Evolutionary conservation across 64 coral and sea anemone species (phyloP).

Genomic region (Cladopsammia gracilis): DNA sequence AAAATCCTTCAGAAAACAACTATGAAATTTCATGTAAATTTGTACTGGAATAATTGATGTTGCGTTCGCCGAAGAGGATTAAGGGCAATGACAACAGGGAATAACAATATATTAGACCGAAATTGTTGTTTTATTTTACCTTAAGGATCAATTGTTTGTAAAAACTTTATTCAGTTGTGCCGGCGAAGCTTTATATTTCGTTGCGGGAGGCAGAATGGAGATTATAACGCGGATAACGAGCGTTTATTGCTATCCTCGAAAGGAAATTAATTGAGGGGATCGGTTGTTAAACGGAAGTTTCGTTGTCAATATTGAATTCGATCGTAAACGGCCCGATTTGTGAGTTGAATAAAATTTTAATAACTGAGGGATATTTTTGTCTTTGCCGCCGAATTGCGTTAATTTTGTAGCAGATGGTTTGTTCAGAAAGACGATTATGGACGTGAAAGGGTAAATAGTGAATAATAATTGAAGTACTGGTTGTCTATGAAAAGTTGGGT

Average conservation of each 20-base stretch:
- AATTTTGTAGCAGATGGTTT: background rate
- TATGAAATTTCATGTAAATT: too few species aligned
- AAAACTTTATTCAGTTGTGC: too few species aligned
- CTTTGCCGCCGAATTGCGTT: background rate
- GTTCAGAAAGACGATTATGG: background rate
- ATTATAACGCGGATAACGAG: background rate
- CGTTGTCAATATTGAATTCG: conserved; percentile 25
- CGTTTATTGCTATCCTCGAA: background rate
- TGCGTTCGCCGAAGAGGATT: too few species aligned
- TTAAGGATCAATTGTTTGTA: too few species aligned
- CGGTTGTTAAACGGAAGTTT: background rate
- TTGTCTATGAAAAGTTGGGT: too few species aligned
- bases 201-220: background rate
- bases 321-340: background rate
- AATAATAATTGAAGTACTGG: too few species aligned
- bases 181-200: background rate
- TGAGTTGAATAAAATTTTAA: background rate
- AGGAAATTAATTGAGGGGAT: conserved; percentile 21
- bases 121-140: too few species aligned
- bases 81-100: too few species aligned
- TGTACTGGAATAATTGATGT: too few species aligned
- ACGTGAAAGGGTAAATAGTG: too few species aligned
- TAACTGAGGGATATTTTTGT: background rate
- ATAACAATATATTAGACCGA: too few species aligned
- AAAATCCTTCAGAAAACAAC: too few species aligned